phyloP scores from a whole-genome alignment of 2,113 vertebrate species.

The Platanista minor region DNA sequence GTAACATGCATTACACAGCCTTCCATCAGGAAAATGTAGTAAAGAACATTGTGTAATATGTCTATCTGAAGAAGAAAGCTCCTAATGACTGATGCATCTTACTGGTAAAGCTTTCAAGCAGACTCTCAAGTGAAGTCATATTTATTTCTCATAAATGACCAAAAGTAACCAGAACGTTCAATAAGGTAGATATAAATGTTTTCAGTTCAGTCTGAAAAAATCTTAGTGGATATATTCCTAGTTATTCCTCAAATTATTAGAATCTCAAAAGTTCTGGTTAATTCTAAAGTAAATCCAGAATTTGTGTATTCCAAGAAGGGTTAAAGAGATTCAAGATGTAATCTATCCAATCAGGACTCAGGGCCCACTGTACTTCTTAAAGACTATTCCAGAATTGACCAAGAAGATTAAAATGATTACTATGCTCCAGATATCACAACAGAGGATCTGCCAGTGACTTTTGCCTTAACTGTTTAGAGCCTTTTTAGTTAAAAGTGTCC shows the following conservation, averaged over 20 bases:
- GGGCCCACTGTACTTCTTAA: neutral
- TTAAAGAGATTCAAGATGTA: neutral
- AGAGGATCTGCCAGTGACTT: neutral
- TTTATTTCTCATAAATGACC: slow-evolving; percentile 16
- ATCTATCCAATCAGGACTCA: neutral
- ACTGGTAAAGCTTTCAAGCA: neutral
- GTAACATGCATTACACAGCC: slow-evolving; percentile 52
- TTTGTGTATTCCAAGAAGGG: neutral
- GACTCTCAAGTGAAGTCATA: neutral
- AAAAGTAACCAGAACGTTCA: neutral
- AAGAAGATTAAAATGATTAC: neutral
- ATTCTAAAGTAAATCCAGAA: slow-evolving; percentile 27
- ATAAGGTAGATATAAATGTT: neutral
- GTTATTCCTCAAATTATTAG: neutral
- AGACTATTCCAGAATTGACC: neutral
- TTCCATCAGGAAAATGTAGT: slow-evolving; percentile 39
- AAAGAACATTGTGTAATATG: neutral
- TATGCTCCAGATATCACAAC: neutral
- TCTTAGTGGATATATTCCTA: neutral
- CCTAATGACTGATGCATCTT: neutral
- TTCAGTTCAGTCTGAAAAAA: neutral
- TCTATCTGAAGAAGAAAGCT: slow-evolving; percentile 14
- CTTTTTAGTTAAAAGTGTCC: neutral
- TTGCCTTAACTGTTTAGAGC: neutral
- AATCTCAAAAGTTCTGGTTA: neutral